phyloP scores from a whole-genome alignment of 2,888 invertebrate species.

The Sisyra nigra region DNA sequence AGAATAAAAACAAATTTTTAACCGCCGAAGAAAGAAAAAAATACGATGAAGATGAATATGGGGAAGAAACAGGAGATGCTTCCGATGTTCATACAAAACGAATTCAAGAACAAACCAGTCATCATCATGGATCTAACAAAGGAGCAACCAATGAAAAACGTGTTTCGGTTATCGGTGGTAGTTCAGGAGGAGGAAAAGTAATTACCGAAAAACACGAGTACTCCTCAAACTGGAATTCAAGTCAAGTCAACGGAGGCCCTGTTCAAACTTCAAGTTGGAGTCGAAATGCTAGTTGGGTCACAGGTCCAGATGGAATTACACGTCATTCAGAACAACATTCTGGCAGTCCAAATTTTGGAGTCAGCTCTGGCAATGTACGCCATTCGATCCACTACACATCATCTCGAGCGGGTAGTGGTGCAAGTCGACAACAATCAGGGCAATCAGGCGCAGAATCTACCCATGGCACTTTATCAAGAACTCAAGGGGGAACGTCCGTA shows the following conservation, averaged over 20 bases:
- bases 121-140: not conserved
- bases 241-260: constrained; percentile 10
- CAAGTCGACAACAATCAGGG: constrained; percentile 9
- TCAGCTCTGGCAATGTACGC: constrained; percentile 1
- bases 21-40: constrained; percentile 25
- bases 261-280: constrained; percentile 18
- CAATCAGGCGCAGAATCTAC: not conserved
- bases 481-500: not conserved
- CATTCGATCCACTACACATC: constrained; percentile 7
- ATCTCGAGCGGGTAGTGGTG: constrained; percentile 7
- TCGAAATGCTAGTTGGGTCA: constrained; percentile 25
- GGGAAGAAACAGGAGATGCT: constrained; percentile 28
- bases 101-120: constrained; percentile 17
- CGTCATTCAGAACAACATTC: constrained; percentile 33
- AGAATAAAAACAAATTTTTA: constrained; percentile 13
- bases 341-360: constrained; percentile 18
- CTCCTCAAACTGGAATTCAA: constrained; percentile 13
- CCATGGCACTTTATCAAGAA: not conserved
- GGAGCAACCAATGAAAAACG: not conserved
- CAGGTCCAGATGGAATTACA: constrained; percentile 30
- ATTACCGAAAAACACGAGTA: constrained; percentile 10
- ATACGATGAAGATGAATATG: constrained; percentile 24
- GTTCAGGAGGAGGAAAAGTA: constrained; percentile 1
- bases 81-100: constrained; percentile 26
- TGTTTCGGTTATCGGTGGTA: constrained; percentile 3